Evolutionary conservation across 2,888 invertebrate species (phyloP).

Genomic region (Sylvicola cinctus): DNA sequence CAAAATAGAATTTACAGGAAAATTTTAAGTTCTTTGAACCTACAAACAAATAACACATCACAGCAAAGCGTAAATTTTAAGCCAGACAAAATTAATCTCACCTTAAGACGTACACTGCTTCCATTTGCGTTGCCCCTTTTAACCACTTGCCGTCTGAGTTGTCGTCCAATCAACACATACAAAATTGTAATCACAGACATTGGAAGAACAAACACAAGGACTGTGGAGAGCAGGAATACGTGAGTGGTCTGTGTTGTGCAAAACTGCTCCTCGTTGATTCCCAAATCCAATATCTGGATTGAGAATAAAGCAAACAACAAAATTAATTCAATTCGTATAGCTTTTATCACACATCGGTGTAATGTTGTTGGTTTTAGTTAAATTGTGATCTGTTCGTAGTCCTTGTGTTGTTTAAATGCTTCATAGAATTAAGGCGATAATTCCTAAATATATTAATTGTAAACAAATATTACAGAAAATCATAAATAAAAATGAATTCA

Average conservation of each 20-base stretch:
- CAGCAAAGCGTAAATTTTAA: too few species aligned
- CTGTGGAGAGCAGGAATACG: constrained; percentile 36
- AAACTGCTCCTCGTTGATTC: background rate
- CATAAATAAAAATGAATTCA: too few species aligned
- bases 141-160: constrained; percentile 33
- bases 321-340: constrained; percentile 31
- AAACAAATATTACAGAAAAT: too few species aligned
- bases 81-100: constrained; percentile 4
- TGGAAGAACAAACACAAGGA: constrained; percentile 69
- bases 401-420: too few species aligned
- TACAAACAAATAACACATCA: too few species aligned
- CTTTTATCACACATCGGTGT: too few species aligned
- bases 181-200: constrained; percentile 72
- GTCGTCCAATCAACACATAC: constrained; percentile 54
- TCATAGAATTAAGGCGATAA: too few species aligned
- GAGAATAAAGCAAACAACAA: constrained; percentile 12
- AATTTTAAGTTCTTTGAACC: too few species aligned
- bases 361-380: too few species aligned
- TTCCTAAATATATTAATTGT: too few species aligned
- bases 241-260: constrained; percentile 24
- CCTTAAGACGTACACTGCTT: constrained; percentile 20
- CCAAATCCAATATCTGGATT: constrained; percentile 1
- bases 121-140: constrained; percentile 18
- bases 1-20: too few species aligned
- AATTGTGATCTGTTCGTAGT: too few species aligned